Conservation (phyloP, 1,140 invertebrate genomes). For the Archivesica marissinica region DNA sequence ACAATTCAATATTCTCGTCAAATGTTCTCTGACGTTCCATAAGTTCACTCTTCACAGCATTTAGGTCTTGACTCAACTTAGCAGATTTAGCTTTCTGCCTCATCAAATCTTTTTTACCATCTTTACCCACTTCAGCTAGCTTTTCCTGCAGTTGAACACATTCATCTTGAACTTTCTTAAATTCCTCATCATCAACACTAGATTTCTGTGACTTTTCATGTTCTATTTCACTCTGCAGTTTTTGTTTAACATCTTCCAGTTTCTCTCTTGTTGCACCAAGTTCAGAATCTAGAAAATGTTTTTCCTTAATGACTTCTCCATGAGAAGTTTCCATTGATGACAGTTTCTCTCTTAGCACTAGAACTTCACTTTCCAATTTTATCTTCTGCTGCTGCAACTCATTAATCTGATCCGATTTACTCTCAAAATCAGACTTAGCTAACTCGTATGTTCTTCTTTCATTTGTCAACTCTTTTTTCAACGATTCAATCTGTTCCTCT, state of each 20-base stretch:
- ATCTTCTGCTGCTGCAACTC: conserved; percentile 71
- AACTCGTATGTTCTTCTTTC: conserved; percentile 73
- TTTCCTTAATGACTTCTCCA: conserved; percentile 63
- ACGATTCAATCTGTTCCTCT: conserved; percentile 69
- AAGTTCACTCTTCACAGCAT: conserved; percentile 80
- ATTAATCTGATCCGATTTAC: conserved; percentile 69
- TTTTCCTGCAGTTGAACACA: conserved; percentile 70
- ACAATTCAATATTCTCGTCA: conserved; percentile 78
- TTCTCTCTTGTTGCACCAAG: conserved; percentile 61
- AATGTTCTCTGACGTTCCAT: conserved; percentile 77
- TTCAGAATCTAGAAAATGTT: conserved; percentile 68
- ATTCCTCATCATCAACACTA: conserved; percentile 51
- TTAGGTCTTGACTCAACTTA: conserved; percentile 73
- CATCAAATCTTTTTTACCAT: conserved; percentile 65
- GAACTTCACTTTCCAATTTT: conserved; percentile 70
- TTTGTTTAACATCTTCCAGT: conserved; percentile 58
- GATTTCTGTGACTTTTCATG: conserved; percentile 48
- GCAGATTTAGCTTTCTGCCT: conserved; percentile 71
- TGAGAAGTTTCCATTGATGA: conserved; percentile 55
- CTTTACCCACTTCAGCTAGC: conserved; percentile 69
- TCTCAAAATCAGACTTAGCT: conserved; percentile 66
- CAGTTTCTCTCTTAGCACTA: conserved; percentile 65
- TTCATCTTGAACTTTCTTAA: conserved; percentile 61
- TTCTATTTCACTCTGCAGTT: conserved; percentile 58
- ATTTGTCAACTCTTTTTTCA: conserved; percentile 71